Evolutionary conservation across 2,888 invertebrate genomes (phyloP).

Genomic region (Stictocephala bisonia): DNA sequence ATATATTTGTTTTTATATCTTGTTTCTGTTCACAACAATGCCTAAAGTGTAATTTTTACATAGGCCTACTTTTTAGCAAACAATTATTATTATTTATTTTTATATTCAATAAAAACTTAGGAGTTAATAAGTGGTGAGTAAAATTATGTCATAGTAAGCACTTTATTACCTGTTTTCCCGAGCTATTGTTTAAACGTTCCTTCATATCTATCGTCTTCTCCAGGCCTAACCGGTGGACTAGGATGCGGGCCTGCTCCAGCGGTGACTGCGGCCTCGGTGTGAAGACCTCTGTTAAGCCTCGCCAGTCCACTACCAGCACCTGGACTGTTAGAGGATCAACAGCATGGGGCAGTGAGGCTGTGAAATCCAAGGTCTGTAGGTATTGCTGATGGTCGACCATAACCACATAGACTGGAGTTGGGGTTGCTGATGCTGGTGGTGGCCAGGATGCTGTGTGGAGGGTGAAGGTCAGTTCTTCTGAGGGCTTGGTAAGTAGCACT

Average conservation of each 20-base stretch:
- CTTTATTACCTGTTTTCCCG: too few species aligned
- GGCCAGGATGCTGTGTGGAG: constrained; percentile 63
- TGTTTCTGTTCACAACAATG: too few species aligned
- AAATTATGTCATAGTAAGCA: too few species aligned
- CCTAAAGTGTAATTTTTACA: too few species aligned
- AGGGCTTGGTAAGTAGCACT: constrained; percentile 70
- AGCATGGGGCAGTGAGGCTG: constrained; percentile 69
- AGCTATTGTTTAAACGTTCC: too few species aligned
- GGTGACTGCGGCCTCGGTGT: constrained; percentile 67
- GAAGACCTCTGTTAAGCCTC: constrained; percentile 77
- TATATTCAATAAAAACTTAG: too few species aligned
- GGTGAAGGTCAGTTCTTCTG: constrained; percentile 73
- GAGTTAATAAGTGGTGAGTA: too few species aligned
- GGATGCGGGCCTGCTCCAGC: not conserved
- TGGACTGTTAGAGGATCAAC: constrained; percentile 70
- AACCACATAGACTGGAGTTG: constrained; percentile 70
- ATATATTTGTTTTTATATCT: too few species aligned
- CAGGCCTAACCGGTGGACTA: constrained; percentile 22
- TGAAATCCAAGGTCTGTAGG: constrained; percentile 72
- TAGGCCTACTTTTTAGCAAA: too few species aligned
- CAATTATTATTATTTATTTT: too few species aligned
- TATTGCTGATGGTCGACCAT: constrained; percentile 69
- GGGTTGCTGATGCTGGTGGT: too few species aligned
- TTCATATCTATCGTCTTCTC: too few species aligned
- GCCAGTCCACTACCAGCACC: constrained; percentile 76